Evolutionary conservation across 2,888 invertebrate genomes (phyloP), one percentile per base, ranked within the genome.

Genomic region (Acheta domesticus): DNA sequence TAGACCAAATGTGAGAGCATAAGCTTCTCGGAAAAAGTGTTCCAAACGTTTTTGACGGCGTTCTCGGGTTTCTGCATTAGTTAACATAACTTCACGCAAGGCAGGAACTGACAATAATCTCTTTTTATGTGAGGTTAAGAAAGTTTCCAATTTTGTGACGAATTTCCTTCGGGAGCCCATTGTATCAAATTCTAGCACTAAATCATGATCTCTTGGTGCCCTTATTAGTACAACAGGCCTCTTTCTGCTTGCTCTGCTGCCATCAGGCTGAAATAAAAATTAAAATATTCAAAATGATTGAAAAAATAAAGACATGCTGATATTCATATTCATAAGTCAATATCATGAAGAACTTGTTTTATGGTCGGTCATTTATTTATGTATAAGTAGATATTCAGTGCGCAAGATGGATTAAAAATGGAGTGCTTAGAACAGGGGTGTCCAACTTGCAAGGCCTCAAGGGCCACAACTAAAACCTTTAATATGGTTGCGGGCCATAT

Each of bases 21-120:
- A 98, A 0, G 97, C 98, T 88, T 98, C 97, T 81, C 98, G 90
- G 88, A 98, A 98, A 89, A 98, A 98, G 88, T 97, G 88, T 86
- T 98, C 98, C 79, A 98, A 87, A 83, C 96, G 93, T 84, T 94
- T 93, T 86, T 98, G 97, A n/a, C 98, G 88, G 12, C 97, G 90
- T 85, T 97, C 97, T 83, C 96, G 93, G 1, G 98, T 98, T 87
- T 98, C 98, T 12, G 97, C 97, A 85, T 96, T 94, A 12, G 95
- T 93, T 80, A 97, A 86, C 91, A 97, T 95, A 82, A 95, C 92
- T 83, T 97, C 97, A 49, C 96, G 90, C 83, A 91, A 91, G n/a
- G 92, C 91, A 87, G 94, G 92, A 48, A 90, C 89, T 20, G 92
- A 89, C 83, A 93, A 92, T 82, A 96, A 89, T 82, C 92, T 93